These are phyloP conservation scores for Chaetodon trifasciatus DNA, from an alignment of 2,797 vertebrate species.

Conservation along the genomic window DNA sequence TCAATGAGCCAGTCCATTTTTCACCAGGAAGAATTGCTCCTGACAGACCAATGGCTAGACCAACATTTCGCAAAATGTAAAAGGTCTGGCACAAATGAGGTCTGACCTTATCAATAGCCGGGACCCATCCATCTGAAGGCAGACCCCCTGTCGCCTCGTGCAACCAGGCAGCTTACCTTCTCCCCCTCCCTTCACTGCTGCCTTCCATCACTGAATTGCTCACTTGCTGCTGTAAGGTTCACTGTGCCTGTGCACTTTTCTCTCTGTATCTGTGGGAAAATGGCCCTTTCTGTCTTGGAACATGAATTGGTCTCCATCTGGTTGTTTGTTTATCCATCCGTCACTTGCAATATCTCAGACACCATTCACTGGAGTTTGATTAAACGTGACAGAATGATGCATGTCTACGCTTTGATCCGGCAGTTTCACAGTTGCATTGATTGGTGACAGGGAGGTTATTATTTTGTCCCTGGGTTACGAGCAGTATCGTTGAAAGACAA, in stretches of 20 bases:
- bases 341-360: constrained; percentile 64
- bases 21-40: constrained; percentile 80
- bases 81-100: constrained; percentile 90
- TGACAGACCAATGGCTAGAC: constrained; percentile 86
- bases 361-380: constrained; percentile 60
- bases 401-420: constrained; percentile 56
- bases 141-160: constrained; percentile 73
- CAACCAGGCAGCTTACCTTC: constrained; percentile 68
- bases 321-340: constrained; percentile 66
- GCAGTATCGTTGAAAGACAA: neutral
- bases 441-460: constrained; percentile 46
- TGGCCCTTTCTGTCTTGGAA: constrained; percentile 44
- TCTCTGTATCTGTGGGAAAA: constrained; percentile 37
- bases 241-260: constrained; percentile 46
- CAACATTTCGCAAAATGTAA: constrained; percentile 89
- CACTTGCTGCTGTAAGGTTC: constrained; percentile 48
- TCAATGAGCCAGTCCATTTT: constrained; percentile 84
- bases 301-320: constrained; percentile 53
- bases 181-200: constrained; percentile 38
- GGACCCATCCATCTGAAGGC: constrained; percentile 90
- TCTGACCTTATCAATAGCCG: constrained; percentile 91
- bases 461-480: constrained; percentile 10
- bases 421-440: constrained; percentile 51
- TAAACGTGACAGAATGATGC: constrained; percentile 61
- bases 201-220: constrained; percentile 59